Evolutionary conservation across 2,113 vertebrate genomes (phyloP).

Genomic region (Naja naja): DNA sequence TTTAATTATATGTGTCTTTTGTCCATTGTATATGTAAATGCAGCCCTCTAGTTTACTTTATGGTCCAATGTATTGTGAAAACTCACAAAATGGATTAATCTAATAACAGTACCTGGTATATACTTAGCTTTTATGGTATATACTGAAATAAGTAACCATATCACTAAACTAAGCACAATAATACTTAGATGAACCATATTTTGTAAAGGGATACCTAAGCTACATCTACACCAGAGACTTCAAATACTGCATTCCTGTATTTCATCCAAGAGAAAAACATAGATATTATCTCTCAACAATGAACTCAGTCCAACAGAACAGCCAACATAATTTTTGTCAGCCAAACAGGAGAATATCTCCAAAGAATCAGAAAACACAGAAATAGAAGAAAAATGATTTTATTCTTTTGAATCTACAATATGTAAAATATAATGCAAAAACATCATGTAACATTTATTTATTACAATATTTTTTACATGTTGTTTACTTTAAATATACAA

Average conservation of each 20-base stretch:
- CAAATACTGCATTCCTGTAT: background rate
- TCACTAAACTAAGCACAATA: background rate
- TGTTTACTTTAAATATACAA: background rate
- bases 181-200: background rate
- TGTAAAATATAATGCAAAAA: background rate
- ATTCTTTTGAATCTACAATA: background rate
- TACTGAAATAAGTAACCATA: background rate
- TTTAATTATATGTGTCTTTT: background rate
- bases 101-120: background rate
- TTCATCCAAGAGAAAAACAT: background rate
- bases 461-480: background rate
- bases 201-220: background rate
- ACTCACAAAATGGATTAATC: background rate
- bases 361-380: background rate
- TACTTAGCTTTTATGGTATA: background rate
- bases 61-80: background rate
- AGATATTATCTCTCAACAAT: background rate
- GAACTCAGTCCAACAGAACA: background rate
- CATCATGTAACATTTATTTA: background rate
- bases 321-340: background rate
- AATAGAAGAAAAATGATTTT: background rate
- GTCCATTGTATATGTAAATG: background rate
- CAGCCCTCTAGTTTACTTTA: background rate
- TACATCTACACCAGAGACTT: background rate
- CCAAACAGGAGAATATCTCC: background rate